phyloP scores from a whole-genome alignment of 2,888 invertebrate genomes.

The Drosophila diplacantha region DNA sequence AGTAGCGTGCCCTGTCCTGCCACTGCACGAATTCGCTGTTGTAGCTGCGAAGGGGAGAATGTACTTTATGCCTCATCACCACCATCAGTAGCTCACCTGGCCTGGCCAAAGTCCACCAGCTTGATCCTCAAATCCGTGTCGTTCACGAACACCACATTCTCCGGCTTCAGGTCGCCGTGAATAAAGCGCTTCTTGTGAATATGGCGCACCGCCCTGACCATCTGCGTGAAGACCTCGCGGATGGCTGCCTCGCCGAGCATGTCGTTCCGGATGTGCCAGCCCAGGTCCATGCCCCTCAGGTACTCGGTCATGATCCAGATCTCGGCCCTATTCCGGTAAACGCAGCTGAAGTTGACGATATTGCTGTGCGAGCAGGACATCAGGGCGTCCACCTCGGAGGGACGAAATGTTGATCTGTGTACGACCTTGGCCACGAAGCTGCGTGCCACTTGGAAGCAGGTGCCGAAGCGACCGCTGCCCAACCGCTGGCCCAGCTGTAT shows the following conservation, averaged over 20 bases:
- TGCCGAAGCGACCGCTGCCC: slow-evolving; percentile 65
- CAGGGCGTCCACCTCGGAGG: slow-evolving; percentile 86
- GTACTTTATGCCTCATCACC: too few species aligned
- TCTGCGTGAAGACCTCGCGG: slow-evolving; percentile 86
- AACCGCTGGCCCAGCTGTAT: slow-evolving; percentile 57
- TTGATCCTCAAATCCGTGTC: slow-evolving; percentile 77
- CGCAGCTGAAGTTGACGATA: too few species aligned
- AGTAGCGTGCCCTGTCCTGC: slow-evolving; percentile 89
- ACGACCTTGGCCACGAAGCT: slow-evolving; percentile 66
- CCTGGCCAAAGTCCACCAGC: slow-evolving; percentile 98
- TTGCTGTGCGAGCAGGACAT: slow-evolving; percentile 87
- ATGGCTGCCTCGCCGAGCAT: slow-evolving; percentile 86
- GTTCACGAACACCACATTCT: slow-evolving; percentile 79
- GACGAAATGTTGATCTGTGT: slow-evolving; percentile 65
- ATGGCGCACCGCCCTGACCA: slow-evolving; percentile 90
- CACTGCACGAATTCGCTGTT: slow-evolving; percentile 60
- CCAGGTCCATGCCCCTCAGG: slow-evolving; percentile 89
- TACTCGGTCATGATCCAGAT: slow-evolving; percentile 95
- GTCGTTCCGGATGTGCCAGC: slow-evolving; percentile 1
- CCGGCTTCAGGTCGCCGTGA: slow-evolving; percentile 96
- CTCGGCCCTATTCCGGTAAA: slow-evolving; percentile 87
- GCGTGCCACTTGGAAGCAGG: slow-evolving; percentile 63
- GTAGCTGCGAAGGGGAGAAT: slow-evolving; percentile 46
- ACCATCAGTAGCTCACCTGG: too few species aligned
- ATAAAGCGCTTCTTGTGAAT: slow-evolving; percentile 92